A percentile compares a stretch with the other conserved stretches of the same genome.
phyloP scores from a whole-genome alignment of 2,888 invertebrate genomes.

The Andrena haemorrhoa region DNA sequence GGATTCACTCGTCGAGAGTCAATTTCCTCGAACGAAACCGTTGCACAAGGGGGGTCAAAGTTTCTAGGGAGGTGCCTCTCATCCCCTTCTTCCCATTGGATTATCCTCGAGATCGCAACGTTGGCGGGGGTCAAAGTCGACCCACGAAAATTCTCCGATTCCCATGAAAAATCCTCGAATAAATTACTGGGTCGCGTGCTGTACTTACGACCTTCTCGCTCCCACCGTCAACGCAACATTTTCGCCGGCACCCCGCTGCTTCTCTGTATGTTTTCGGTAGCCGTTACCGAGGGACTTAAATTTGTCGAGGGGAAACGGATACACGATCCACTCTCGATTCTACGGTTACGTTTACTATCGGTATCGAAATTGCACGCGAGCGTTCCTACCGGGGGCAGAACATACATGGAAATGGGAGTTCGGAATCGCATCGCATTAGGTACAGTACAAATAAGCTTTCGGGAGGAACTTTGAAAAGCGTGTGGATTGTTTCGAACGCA shows the following conservation, averaged over 20 bases:
- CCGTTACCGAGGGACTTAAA: constrained; percentile 58
- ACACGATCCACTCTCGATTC: constrained; percentile 41
- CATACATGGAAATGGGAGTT: constrained; percentile 58
- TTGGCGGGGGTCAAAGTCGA: constrained; percentile 40
- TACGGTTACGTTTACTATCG: constrained; percentile 50
- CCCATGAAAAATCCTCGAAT: constrained; percentile 46
- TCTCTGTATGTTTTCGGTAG: constrained; percentile 10
- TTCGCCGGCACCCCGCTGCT: constrained; percentile 13
- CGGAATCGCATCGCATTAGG: constrained; percentile 39
- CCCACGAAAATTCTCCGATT: constrained; percentile 46
- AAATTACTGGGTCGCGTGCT: constrained; percentile 39
- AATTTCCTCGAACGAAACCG: constrained; percentile 72
- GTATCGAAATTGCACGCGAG: constrained; percentile 41
- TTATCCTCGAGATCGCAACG: constrained; percentile 53
- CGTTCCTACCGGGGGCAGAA: constrained; percentile 45
- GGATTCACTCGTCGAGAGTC: constrained; percentile 67
- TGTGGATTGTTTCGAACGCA: constrained; percentile 27
- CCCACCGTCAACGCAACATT: constrained; percentile 8
- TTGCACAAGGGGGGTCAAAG: constrained; percentile 35
- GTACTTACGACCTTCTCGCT: constrained; percentile 15
- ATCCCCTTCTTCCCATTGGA: constrained; percentile 16
- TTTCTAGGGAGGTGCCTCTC: constrained; percentile 48
- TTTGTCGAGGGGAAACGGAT: constrained; percentile 63
- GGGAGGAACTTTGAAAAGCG: constrained; percentile 29
- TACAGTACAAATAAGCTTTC: constrained; percentile 43